Percentiles rank a stretch among this genome's conserved stretches.
These are phyloP conservation scores for Minunthozetes semirufus DNA, from an alignment of 2,888 invertebrate genomes.

Conservation along the genomic window DNA sequence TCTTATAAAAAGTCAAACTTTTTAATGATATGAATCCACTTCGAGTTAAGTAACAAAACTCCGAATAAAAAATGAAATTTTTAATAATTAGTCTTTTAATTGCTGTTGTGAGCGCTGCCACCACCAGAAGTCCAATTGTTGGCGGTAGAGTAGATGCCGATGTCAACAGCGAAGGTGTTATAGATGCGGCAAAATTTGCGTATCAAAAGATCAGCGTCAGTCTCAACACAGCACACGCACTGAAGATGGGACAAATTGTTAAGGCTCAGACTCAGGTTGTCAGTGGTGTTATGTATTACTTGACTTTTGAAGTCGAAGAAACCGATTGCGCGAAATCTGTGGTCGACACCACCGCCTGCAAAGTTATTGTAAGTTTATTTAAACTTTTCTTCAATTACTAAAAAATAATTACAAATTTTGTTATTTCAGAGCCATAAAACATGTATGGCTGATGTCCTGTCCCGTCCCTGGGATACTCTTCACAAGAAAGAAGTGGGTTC, in stretches of 20 bases:
- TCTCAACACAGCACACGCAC: neutral
- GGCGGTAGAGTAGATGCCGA: neutral
- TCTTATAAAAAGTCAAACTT: too few species aligned
- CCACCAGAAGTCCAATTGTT: neutral
- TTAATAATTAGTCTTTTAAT: neutral
- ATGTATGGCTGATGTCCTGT: neutral
- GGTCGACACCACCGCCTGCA: neutral
- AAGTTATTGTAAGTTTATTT: neutral
- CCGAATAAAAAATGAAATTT: neutral
- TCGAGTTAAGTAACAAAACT: neutral
- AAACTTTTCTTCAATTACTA: too few species aligned
- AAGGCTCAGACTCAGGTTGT: neutral
- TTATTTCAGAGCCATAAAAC: neutral
- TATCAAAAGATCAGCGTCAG: neutral
- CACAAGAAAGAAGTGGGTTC: too few species aligned
- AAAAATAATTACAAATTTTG: too few species aligned
- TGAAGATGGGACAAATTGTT: neutral
- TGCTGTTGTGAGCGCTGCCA: neutral
- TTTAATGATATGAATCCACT: too few species aligned
- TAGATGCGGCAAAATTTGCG: neutral
- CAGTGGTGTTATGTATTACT: neutral
- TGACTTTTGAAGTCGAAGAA: constrained; percentile 1
- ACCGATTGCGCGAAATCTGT: neutral
- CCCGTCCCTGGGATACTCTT: neutral
- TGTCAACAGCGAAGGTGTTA: neutral